These are phyloP conservation scores for Plemyria rubiginata DNA, from an alignment of 2,888 invertebrate genomes.

Conservation along the genomic window DNA sequence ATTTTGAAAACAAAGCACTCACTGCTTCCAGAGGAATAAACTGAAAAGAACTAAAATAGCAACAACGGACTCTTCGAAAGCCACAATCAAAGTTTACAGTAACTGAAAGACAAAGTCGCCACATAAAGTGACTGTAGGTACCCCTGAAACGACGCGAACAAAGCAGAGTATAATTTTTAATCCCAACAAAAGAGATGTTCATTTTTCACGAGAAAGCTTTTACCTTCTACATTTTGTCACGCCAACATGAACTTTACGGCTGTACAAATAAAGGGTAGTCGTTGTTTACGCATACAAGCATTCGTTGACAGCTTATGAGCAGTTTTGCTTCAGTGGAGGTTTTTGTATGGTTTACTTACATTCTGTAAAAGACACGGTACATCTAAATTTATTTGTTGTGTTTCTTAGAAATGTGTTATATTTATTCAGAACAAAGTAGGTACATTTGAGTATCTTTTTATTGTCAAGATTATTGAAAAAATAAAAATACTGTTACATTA, in stretches of 20 bases:
- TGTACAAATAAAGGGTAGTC: slow-evolving; percentile 38
- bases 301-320: slow-evolving; percentile 73
- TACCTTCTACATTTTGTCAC: slow-evolving; percentile 34
- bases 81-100: slow-evolving; percentile 29
- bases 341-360: slow-evolving; percentile 35
- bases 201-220: slow-evolving; percentile 73
- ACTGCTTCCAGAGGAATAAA: background rate
- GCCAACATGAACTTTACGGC: slow-evolving; percentile 49
- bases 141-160: slow-evolving; percentile 50
- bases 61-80: slow-evolving; percentile 2
- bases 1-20: background rate
- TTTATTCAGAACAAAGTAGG: background rate
- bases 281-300: slow-evolving; percentile 47
- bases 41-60: background rate
- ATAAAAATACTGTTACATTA: too few species aligned
- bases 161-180: slow-evolving; percentile 78
- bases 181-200: slow-evolving; percentile 75
- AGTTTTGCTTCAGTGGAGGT: slow-evolving; percentile 57
- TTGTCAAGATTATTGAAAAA: too few species aligned
- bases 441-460: background rate
- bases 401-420: background rate
- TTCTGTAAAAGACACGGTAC: slow-evolving; percentile 26
- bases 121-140: slow-evolving; percentile 40
- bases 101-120: slow-evolving; percentile 32
- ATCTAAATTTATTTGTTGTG: slow-evolving; percentile 31